phyloP scores from a whole-genome alignment of 2,113 vertebrate genomes.

The Oncorhynchus gorbuscha region DNA sequence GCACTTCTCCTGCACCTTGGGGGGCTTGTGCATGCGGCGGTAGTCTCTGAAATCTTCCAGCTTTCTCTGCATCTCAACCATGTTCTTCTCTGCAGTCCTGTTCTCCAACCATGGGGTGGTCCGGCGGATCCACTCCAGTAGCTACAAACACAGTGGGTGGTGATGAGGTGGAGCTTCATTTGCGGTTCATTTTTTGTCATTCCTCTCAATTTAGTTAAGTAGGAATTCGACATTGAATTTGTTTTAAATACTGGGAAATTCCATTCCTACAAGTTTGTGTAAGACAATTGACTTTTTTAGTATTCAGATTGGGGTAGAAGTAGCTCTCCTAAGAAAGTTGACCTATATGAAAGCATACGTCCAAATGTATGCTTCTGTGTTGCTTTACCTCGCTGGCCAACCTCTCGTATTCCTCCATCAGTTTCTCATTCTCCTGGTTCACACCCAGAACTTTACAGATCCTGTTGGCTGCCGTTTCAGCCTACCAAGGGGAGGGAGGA shows the following conservation, averaged over 20 bases:
- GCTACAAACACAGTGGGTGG: slow-evolving; percentile 40
- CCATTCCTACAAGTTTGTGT: background rate
- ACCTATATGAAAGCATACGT: background rate
- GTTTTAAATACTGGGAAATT: background rate
- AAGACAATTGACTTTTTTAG: too few species aligned
- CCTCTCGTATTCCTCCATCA: slow-evolving; percentile 98
- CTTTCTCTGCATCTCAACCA: slow-evolving; percentile 94
- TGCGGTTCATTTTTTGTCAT: too few species aligned
- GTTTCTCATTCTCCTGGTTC: slow-evolving; percentile 98
- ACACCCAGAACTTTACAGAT: slow-evolving; percentile 98
- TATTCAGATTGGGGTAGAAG: too few species aligned
- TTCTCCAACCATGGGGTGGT: slow-evolving; percentile 98
- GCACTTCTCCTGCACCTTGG: slow-evolving; percentile 97
- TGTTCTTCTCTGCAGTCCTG: slow-evolving; percentile 89
- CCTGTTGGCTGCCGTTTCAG: slow-evolving; percentile 97
- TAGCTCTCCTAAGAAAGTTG: background rate
- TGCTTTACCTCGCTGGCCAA: slow-evolving; percentile 94
- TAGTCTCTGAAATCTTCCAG: slow-evolving; percentile 98
- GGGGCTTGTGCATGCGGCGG: slow-evolving; percentile 94
- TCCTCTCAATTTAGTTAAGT: background rate
- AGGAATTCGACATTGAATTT: too few species aligned
- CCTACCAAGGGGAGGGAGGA: slow-evolving; percentile 66
- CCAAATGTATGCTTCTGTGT: slow-evolving; percentile 18
- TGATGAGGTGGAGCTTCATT: too few species aligned
- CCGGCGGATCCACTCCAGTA: slow-evolving; percentile 95